Conservation (phyloP, 2,113 vertebrate species). For the Tragelaphus strepsiceros region DNA sequence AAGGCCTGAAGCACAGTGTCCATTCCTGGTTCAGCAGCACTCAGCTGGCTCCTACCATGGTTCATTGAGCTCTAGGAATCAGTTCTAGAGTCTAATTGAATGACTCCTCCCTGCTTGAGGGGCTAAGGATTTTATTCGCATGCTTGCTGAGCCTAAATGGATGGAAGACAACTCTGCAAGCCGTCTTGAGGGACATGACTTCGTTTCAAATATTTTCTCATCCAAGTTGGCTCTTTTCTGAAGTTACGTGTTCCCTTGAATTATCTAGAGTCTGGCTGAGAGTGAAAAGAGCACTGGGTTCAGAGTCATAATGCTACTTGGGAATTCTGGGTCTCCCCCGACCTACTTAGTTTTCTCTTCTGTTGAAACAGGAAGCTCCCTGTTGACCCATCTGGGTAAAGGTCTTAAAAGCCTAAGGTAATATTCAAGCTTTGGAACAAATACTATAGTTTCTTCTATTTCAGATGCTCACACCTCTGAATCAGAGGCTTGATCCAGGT, state of each 20-base stretch:
- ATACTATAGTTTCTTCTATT: neutral
- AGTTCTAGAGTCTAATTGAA: neutral
- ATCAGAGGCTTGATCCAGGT: neutral
- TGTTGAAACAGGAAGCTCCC: neutral
- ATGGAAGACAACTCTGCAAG: neutral
- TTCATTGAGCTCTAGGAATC: no score
- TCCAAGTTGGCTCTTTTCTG: neutral
- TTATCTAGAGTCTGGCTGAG: neutral
- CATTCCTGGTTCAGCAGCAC: neutral
- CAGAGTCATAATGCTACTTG: neutral
- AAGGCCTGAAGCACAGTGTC: fast-evolving
- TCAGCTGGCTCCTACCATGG: neutral
- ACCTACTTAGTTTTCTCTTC: neutral
- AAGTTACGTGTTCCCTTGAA: neutral
- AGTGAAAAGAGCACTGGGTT: neutral
- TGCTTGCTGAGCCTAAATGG: neutral
- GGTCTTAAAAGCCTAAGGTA: neutral
- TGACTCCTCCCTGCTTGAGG: neutral
- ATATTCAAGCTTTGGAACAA: neutral
- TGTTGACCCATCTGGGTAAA: neutral
- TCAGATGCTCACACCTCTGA: neutral
- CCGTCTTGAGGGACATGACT: neutral
- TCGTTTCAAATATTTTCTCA: neutral
- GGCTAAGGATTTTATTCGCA: neutral
- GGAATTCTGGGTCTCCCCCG: neutral